These are phyloP conservation scores for Trichogramma pretiosum DNA, from an alignment of 1,140 invertebrate genomes.

Conservation along the genomic window DNA sequence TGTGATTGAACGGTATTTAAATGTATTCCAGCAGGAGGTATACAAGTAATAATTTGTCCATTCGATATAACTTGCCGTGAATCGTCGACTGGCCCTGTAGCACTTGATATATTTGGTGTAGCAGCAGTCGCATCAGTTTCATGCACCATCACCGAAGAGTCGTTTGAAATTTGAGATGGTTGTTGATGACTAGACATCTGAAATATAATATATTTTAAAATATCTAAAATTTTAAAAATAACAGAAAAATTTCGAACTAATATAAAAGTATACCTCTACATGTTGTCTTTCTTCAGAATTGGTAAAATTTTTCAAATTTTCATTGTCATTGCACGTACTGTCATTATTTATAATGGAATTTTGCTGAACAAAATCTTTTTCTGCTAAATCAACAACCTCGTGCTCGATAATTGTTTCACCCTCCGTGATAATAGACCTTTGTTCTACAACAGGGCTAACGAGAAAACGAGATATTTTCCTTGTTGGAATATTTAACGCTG, in stretches of 20 bases:
- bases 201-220: too few species aligned
- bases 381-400: conserved; percentile 16
- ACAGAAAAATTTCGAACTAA: background rate
- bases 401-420: conserved; percentile 17
- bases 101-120: conserved; percentile 5
- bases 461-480: conserved; percentile 71
- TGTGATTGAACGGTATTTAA: conserved; percentile 18
- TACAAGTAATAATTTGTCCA: conserved; percentile 14
- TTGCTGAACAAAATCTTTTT: too few species aligned
- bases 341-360: too few species aligned
- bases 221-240: background rate
- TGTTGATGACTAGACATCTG: too few species aligned
- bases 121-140: background rate
- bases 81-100: conserved; percentile 4
- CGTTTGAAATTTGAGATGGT: too few species aligned
- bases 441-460: conserved; percentile 63
- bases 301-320: too few species aligned
- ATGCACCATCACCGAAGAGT: too few species aligned
- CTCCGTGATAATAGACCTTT: conserved; percentile 25
- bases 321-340: too few species aligned
- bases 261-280: background rate
- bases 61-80: conserved; percentile 13
- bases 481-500: too few species aligned
- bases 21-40: conserved; percentile 4
- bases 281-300: too few species aligned